Conservation (phyloP, 2,113 vertebrate species). For the Penelope pileata region DNA sequence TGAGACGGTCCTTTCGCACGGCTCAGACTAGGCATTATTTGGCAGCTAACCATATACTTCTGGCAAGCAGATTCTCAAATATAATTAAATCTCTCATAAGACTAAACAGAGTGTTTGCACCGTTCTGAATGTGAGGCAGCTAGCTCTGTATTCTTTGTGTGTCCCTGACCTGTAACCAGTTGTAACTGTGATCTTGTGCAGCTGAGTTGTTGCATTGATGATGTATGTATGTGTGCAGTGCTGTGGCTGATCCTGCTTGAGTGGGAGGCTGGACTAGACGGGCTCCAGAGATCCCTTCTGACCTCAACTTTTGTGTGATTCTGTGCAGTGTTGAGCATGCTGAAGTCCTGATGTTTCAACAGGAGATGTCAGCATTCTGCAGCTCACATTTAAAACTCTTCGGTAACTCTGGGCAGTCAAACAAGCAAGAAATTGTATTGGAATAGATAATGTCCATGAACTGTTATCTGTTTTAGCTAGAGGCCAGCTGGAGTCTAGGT, state of each 20-base stretch:
- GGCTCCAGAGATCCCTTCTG: not conserved
- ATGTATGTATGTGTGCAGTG: not conserved
- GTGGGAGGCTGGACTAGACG: rapidly evolving
- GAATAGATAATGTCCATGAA: not conserved
- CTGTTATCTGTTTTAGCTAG: not conserved
- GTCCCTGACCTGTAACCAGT: not conserved
- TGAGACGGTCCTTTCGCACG: not conserved
- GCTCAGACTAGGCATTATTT: not conserved
- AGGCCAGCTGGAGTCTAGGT: not conserved
- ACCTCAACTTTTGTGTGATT: not conserved
- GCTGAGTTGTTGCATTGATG: not conserved
- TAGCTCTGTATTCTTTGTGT: not conserved
- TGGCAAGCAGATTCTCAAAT: constrained; percentile 57
- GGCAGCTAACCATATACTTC: constrained; percentile 18
- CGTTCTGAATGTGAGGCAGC: not conserved
- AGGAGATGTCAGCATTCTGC: constrained; percentile 53
- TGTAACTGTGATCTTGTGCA: not conserved
- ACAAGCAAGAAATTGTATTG: not conserved
- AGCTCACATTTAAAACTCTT: not conserved
- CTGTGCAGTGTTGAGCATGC: not conserved
- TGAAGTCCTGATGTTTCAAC: constrained; percentile 34
- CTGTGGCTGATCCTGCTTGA: not conserved
- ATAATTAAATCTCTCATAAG: constrained; percentile 53
- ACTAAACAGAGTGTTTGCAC: constrained; percentile 61
- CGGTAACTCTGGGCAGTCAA: not conserved